Percentiles rank a stretch among this genome's conserved stretches.
Conservation (phyloP, 2,797 vertebrate species). For the Sparidentex hasta region DNA sequence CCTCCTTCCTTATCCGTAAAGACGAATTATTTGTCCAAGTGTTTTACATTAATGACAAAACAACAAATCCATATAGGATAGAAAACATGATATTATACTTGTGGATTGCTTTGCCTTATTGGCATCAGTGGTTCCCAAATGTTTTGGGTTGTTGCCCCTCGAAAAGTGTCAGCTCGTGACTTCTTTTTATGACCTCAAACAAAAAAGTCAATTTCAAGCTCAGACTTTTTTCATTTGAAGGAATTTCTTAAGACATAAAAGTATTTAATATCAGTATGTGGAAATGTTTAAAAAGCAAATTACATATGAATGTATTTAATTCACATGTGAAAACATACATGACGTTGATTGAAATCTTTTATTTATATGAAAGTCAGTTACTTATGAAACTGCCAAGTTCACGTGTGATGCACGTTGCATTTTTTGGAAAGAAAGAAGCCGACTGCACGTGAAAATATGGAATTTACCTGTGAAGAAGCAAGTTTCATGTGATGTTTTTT, state of each 20-base stretch:
- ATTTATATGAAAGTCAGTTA: no score
- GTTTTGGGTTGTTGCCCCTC: neutral
- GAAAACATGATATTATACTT: neutral
- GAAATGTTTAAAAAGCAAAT: no score
- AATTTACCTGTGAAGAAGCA: no score
- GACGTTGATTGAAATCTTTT: no score
- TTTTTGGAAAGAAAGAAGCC: no score
- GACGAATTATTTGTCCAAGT: slow-evolving; percentile 25
- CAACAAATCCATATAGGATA: neutral
- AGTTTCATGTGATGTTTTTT: no score
- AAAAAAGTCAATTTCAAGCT: neutral
- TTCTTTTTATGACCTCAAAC: neutral
- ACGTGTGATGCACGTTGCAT: no score
- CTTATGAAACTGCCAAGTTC: no score
- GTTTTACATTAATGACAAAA: neutral
- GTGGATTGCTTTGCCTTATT: neutral
- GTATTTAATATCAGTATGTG: neutral
- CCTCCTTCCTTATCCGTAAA: slow-evolving; percentile 91
- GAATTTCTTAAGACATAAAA: neutral
- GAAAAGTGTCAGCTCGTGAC: neutral
- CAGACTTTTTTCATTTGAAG: neutral
- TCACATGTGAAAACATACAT: no score
- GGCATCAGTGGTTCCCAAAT: neutral
- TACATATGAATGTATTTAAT: no score
- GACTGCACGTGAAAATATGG: no score